Percentiles rank a stretch among this genome's conserved stretches.
Conservation (phyloP, 2,888 invertebrate genomes). For the Sinopyrophorus schimmeli region DNA sequence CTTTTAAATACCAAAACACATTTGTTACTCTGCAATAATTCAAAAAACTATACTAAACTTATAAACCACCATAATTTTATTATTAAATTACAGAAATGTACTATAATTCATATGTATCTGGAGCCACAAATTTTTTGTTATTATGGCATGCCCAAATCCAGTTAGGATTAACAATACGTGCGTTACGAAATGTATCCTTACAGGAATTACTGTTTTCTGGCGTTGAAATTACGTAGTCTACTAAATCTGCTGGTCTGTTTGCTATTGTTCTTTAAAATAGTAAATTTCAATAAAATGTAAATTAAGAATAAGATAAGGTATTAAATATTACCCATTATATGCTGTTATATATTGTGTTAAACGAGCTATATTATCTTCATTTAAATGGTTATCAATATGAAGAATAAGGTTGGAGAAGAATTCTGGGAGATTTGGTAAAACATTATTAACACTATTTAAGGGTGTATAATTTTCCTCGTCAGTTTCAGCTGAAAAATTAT, state of each 20-base stretch:
- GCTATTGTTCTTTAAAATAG: constrained; percentile 41
- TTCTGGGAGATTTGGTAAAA: constrained; percentile 53
- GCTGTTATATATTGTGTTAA: constrained; percentile 62
- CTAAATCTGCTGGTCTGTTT: constrained; percentile 43
- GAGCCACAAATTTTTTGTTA: constrained; percentile 40
- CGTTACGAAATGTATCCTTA: constrained; percentile 40
- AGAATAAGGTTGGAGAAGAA: constrained; percentile 59
- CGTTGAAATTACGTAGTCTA: constrained; percentile 46
- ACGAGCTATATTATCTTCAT: constrained; percentile 45
- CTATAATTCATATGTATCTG: constrained; percentile 28
- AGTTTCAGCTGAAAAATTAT: constrained; percentile 45
- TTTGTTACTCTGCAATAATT: no score
- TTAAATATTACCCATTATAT: constrained; percentile 60
- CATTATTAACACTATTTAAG: not conserved
- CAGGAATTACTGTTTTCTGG: constrained; percentile 39
- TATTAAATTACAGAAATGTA: not conserved
- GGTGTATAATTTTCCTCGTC: constrained; percentile 46
- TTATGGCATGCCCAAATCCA: constrained; percentile 68
- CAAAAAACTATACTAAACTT: no score
- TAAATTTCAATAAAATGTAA: no score
- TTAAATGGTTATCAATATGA: constrained; percentile 54
- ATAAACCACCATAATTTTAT: no score
- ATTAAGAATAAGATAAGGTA: not conserved
- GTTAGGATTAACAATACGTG: constrained; percentile 56
- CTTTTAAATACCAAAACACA: no score